Conservation (phyloP, 2,888 invertebrate species). For the Eupelmus urozonus region DNA sequence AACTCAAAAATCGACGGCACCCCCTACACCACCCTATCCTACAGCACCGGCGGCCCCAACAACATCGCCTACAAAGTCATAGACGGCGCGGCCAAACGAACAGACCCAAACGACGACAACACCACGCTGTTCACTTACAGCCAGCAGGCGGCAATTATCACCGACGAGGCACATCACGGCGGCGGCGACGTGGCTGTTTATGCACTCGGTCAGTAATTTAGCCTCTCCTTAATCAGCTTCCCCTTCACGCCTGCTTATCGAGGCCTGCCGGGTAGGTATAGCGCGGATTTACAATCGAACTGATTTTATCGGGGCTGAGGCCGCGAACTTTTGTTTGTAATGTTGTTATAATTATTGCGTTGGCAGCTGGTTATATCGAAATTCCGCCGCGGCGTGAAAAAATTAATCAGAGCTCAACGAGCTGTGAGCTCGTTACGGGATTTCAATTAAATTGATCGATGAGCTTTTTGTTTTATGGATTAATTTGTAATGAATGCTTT, state of each 20-base stretch:
- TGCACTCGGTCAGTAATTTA: constrained; percentile 82
- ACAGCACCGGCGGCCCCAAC: constrained; percentile 86
- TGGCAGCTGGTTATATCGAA: too few species aligned
- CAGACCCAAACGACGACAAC: constrained; percentile 81
- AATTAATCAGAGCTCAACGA: too few species aligned
- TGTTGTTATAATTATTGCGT: too few species aligned
- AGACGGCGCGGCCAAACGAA: constrained; percentile 77
- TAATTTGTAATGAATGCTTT: too few species aligned
- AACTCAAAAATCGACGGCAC: constrained; percentile 81
- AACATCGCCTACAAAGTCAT: constrained; percentile 80
- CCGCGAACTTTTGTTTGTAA: too few species aligned
- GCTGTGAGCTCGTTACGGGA: too few species aligned
- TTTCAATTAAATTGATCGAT: too few species aligned
- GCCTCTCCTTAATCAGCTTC: neutral
- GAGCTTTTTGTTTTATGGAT: too few species aligned
- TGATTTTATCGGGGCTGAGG: too few species aligned
- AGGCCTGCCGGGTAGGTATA: too few species aligned
- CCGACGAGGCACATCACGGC: constrained; percentile 88
- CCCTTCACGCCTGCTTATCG: neutral
- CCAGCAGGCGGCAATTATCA: constrained; percentile 85
- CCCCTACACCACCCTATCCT: constrained; percentile 88
- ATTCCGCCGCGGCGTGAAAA: too few species aligned
- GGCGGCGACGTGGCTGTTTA: constrained; percentile 92
- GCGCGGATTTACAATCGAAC: too few species aligned
- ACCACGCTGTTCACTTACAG: constrained; percentile 84